Evolutionary conservation across 1,140 invertebrate species (phyloP), one percentile per base, ranked within the genome.

Genomic region (Monomorium pharaonis): DNA sequence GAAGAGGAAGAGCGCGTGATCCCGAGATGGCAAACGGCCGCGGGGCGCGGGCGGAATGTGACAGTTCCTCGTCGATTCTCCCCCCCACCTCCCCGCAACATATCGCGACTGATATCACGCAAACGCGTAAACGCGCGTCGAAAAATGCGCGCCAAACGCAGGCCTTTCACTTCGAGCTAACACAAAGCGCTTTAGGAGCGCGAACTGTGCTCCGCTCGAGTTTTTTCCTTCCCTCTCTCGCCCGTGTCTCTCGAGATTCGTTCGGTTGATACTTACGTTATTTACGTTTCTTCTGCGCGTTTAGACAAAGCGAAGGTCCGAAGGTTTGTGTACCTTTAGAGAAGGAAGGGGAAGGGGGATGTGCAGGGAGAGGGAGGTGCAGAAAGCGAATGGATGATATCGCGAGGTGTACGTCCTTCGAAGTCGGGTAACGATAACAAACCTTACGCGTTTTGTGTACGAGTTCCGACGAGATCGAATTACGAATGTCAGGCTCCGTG

Each of bases 21-120:
- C n/a, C n/a, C n/a, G n/a, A 7, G 47, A 4, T 6, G n/a, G 5
- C 18, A 7, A n/a, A 21, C 33, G 33, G n/a, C 9, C 4, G 51
- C 18, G 18, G 18, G 18, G 0, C 27, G 56, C 4, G 69, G 10
- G n/a, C n/a, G 54, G 54, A 77, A 21, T 87, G n/a, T n/a, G 81
- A 85, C 77, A 88, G 65, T 21, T 85, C 27, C 4, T 47, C 49
- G 47, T 42, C 65, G 56, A 37, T 37, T 18, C 27, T 16, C 12
- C 47, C n/a, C 69, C 18, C n/a, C 16, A 6, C 27, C 24, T 2
- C 21, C 47, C 12, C 16, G 18, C n/a, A 6, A 69, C 42, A 3
- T 5, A 12, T 24, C 37, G 42, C 12, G 14, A 10, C 42, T 1
- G 24, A 80, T 75, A 74, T 87, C 58, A 54, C 51, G 54, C 21